Conservation (phyloP, 2,113 vertebrate genomes). For the Tautogolabrus adspersus region DNA sequence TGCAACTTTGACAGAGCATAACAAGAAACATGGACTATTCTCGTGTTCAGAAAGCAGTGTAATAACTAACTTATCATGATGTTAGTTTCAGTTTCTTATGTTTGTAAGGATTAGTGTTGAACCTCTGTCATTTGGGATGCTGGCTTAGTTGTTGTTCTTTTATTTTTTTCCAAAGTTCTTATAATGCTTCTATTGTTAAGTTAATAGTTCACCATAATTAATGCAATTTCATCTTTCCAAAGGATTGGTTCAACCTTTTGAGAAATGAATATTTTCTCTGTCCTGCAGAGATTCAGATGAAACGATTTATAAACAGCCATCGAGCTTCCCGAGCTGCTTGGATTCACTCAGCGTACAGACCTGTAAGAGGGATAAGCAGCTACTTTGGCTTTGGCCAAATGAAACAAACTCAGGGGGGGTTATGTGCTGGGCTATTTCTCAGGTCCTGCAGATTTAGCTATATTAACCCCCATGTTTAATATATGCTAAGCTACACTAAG, state of each 20-base stretch:
- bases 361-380: neutral
- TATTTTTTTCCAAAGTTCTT: too few relatives aligned
- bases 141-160: too few relatives aligned
- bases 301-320: neutral
- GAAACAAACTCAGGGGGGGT: neutral
- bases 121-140: too few relatives aligned
- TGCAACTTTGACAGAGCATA: too few relatives aligned
- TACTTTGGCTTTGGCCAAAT: neutral
- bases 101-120: too few relatives aligned
- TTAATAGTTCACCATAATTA: too few relatives aligned
- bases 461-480: neutral
- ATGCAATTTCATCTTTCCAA: too few relatives aligned
- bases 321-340: neutral
- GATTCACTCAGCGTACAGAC: neutral
- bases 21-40: too few relatives aligned
- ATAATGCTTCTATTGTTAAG: too few relatives aligned
- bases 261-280: neutral
- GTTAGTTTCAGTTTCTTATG: too few relatives aligned
- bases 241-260: neutral
- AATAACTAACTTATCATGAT: too few relatives aligned
- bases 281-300: neutral
- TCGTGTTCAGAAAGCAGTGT: too few relatives aligned
- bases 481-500: neutral
- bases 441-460: neutral
- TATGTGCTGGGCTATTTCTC: neutral